Evolutionary conservation across 1,140 invertebrate species (phyloP).

Genomic region (Nymphalis io): DNA sequence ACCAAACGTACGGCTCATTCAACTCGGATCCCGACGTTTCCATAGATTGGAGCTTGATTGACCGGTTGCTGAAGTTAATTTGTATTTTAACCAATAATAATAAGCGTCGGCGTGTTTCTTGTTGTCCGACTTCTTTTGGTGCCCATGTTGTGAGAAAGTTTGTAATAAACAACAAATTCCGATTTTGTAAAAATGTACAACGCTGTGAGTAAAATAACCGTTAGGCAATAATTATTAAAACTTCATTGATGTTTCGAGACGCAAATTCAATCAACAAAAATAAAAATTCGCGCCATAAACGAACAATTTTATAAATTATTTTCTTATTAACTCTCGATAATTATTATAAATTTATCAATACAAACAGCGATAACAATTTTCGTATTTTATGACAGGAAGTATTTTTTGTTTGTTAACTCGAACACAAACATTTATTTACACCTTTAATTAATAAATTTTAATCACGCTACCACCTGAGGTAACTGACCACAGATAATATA

Average conservation of each 20-base stretch:
- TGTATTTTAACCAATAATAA: constrained; percentile 34
- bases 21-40: constrained; percentile 56
- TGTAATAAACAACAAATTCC: constrained; percentile 13
- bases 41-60: constrained; percentile 53
- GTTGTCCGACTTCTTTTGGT: constrained; percentile 9
- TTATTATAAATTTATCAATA: background rate
- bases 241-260: background rate
- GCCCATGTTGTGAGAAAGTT: constrained; percentile 3
- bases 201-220: background rate
- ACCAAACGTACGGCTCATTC: constrained; percentile 65
- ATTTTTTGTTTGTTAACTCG: background rate
- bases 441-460: too few relatives aligned
- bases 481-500: constrained; percentile 37
- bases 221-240: constrained; percentile 1
- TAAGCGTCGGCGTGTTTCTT: constrained; percentile 21
- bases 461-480: too few relatives aligned
- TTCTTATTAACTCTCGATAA: background rate
- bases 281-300: background rate
- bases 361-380: background rate
- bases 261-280: background rate
- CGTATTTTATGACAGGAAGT: background rate
- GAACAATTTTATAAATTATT: background rate
- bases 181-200: constrained; percentile 18
- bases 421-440: too few relatives aligned
- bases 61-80: constrained; percentile 45